These are phyloP conservation scores for Chironomus riparius DNA, from an alignment of 2,888 invertebrate genomes.

Conservation along the genomic window DNA sequence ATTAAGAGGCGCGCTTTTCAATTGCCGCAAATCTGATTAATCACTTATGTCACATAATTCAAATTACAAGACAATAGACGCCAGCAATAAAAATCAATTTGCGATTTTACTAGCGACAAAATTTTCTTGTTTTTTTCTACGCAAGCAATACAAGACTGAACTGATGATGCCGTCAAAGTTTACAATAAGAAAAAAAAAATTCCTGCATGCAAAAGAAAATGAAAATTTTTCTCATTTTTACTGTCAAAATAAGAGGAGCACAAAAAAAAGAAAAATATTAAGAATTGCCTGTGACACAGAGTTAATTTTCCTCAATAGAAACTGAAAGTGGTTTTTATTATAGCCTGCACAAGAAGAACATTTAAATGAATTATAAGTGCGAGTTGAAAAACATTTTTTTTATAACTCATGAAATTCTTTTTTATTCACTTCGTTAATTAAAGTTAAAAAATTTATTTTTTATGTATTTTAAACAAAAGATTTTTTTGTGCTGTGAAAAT, in stretches of 20 bases:
- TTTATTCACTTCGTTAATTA: not conserved
- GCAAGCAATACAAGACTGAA: too few relatives aligned
- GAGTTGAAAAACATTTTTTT: not conserved
- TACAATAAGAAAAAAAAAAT: not conserved
- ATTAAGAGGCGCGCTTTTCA: not conserved
- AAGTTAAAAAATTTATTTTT: not conserved
- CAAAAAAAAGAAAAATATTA: not conserved
- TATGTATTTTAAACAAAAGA: too few relatives aligned
- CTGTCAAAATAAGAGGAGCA: not conserved
- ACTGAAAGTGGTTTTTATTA: not conserved
- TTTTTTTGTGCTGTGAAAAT: too few relatives aligned
- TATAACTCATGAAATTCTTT: not conserved
- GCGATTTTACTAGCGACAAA: not conserved
- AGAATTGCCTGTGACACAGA: not conserved
- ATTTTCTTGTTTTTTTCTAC: too few relatives aligned
- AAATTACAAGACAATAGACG: slow-evolving; percentile 19
- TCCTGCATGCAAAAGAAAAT: not conserved
- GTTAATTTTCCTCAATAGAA: not conserved
- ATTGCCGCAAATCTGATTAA: not conserved
- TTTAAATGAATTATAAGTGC: not conserved
- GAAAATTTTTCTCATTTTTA: not conserved
- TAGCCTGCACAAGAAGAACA: not conserved
- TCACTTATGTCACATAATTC: not conserved
- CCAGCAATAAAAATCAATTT: slow-evolving; percentile 22
- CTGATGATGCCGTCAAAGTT: not conserved